Evolutionary conservation across 2,797 vertebrate species (phyloP).

Genomic region (Pterois miles): DNA sequence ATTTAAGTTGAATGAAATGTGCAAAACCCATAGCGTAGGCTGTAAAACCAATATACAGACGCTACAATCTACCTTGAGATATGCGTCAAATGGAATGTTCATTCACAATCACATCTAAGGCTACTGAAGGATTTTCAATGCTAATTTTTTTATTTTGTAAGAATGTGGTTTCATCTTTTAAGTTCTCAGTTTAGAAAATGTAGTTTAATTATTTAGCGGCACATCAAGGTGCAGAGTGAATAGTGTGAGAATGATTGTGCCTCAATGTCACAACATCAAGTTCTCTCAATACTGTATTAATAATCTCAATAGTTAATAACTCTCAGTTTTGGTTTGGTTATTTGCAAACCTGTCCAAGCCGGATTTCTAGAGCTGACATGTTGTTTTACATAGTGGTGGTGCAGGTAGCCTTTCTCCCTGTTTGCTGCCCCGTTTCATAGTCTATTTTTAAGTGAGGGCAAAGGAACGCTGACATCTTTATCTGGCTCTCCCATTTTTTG

Average conservation of each 20-base stretch:
- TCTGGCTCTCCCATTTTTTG: background rate
- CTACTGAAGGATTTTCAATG: background rate
- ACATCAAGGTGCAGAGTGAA: background rate
- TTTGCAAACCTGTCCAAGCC: background rate
- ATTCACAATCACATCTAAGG: background rate
- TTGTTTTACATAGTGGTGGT: background rate
- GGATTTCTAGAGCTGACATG: background rate
- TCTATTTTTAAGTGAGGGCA: slow-evolving; percentile 57
- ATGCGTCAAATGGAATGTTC: background rate
- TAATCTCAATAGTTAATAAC: background rate
- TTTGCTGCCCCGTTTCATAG: slow-evolving; percentile 47
- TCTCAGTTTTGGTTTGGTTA: background rate
- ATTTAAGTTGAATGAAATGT: background rate
- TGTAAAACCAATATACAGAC: too few relatives aligned
- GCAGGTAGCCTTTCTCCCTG: background rate
- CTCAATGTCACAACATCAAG: background rate
- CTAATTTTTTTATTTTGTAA: background rate
- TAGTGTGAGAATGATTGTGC: background rate
- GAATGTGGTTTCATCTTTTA: background rate
- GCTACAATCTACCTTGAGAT: background rate
- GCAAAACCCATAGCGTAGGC: background rate
- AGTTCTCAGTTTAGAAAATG: background rate
- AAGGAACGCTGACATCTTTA: slow-evolving; percentile 6
- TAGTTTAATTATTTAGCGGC: background rate
- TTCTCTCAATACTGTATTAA: background rate